Conservation (phyloP, 2,113 vertebrate species). For the Hemicordylus capensis region DNA sequence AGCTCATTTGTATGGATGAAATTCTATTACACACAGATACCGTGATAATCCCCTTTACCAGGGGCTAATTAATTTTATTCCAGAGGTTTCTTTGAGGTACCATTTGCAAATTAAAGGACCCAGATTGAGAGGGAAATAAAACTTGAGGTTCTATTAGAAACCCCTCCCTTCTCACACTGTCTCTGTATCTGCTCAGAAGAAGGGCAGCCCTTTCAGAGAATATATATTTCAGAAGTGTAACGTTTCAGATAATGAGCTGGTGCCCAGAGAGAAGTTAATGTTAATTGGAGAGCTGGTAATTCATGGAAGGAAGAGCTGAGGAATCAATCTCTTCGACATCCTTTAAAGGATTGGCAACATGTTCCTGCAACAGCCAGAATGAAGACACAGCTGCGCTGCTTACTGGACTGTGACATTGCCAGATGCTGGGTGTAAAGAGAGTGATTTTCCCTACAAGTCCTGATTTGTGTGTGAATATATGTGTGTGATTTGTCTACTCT, state of each 20-base stretch:
- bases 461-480: background rate
- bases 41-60: constrained; percentile 33
- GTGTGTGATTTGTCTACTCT: background rate
- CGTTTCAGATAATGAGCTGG: constrained; percentile 41
- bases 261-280: constrained; percentile 23
- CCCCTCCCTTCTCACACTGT: background rate
- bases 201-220: constrained; percentile 32
- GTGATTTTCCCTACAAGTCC: background rate
- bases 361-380: background rate
- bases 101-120: constrained; percentile 46
- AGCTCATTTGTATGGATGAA: constrained; percentile 33
- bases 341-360: background rate
- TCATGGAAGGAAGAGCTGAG: constrained; percentile 2
- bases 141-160: constrained; percentile 22
- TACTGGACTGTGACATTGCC: background rate
- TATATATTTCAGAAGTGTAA: constrained; percentile 9
- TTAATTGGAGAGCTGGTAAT: constrained; percentile 34
- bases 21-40: constrained; percentile 33
- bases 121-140: constrained; percentile 12
- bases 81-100: constrained; percentile 43
- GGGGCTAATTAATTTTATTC: constrained; percentile 51
- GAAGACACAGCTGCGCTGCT: constrained; percentile 15
- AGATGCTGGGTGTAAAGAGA: background rate
- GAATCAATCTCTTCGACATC: background rate
- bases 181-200: constrained; percentile 27